A percentile compares a stretch with the other conserved stretches of the same genome.
phyloP scores from a whole-genome alignment of 2,797 vertebrate species.

The Rousettus madagascariensis region DNA sequence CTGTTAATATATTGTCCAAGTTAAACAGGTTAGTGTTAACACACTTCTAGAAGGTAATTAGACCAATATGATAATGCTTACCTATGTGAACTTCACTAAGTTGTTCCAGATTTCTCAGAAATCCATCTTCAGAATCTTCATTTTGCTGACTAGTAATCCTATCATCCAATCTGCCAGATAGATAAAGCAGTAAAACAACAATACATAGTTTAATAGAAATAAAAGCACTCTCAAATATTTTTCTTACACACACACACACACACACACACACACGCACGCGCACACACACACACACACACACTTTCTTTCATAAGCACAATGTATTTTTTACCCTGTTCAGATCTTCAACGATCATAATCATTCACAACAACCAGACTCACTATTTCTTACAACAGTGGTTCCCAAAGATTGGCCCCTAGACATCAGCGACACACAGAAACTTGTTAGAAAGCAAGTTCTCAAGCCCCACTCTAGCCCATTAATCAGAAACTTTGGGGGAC shows the following conservation, averaged over 20 bases:
- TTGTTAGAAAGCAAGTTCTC: neutral
- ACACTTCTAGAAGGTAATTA: neutral
- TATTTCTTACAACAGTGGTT: neutral
- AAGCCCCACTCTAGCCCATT: neutral
- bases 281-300: too few species aligned
- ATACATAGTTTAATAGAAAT: slow-evolving; percentile 1
- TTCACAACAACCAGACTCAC: neutral
- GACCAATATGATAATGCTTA: slow-evolving; percentile 47
- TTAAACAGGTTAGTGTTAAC: neutral
- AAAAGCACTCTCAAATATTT: slow-evolving; percentile 16
- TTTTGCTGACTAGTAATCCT: slow-evolving; percentile 38
- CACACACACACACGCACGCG: too few species aligned
- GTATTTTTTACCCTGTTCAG: neutral
- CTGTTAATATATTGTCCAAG: slow-evolving; percentile 6
- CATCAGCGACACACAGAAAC: neutral
- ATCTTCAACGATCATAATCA: neutral
- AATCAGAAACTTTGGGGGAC: neutral
- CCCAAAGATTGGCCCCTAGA: neutral
- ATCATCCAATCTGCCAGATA: slow-evolving; percentile 69
- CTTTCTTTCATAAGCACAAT: neutral
- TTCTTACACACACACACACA: neutral
- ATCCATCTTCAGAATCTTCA: slow-evolving; percentile 59
- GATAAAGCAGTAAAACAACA: slow-evolving; percentile 27
- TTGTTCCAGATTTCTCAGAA: neutral
- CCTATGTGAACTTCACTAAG: slow-evolving; percentile 71